Conservation (phyloP, 2,888 invertebrate genomes). For the Sussaba pulchella region DNA sequence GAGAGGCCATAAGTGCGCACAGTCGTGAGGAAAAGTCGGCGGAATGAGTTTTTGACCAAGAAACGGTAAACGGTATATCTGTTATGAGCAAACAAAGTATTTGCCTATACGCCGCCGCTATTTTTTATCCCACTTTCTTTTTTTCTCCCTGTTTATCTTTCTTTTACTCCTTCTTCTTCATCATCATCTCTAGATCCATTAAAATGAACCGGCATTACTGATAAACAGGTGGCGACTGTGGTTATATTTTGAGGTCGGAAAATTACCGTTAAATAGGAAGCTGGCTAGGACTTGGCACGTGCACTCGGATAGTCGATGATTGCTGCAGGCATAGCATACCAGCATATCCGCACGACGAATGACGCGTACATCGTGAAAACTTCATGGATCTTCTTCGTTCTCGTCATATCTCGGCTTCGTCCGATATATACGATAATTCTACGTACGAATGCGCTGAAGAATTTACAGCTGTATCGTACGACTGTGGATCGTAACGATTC, state of each 20-base stretch:
- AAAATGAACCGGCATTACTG: constrained; percentile 64
- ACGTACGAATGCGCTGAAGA: too few relatives aligned
- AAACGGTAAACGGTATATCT: too few relatives aligned
- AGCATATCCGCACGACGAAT: too few relatives aligned
- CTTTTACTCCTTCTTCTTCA: neutral
- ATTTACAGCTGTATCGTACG: constrained; percentile 10
- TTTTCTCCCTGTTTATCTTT: neutral
- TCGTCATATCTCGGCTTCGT: constrained; percentile 45
- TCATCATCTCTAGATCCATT: constrained; percentile 57
- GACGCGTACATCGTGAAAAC: constrained; percentile 25
- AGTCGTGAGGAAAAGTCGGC: too few relatives aligned
- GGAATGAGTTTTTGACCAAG: too few relatives aligned
- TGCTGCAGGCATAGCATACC: too few relatives aligned
- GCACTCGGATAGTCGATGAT: too few relatives aligned
- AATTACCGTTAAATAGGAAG: constrained; percentile 75
- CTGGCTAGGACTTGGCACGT: constrained; percentile 50
- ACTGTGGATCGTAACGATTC: neutral
- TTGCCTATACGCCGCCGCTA: too few relatives aligned
- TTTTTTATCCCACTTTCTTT: too few relatives aligned
- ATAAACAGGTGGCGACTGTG: constrained; percentile 65
- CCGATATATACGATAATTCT: too few relatives aligned
- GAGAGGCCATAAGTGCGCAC: too few relatives aligned
- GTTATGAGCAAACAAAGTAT: too few relatives aligned
- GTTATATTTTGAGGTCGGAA: constrained; percentile 70
- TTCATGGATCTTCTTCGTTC: neutral